Conservation (phyloP, 2,797 vertebrate species). For the Philypnodon macrostomus region DNA sequence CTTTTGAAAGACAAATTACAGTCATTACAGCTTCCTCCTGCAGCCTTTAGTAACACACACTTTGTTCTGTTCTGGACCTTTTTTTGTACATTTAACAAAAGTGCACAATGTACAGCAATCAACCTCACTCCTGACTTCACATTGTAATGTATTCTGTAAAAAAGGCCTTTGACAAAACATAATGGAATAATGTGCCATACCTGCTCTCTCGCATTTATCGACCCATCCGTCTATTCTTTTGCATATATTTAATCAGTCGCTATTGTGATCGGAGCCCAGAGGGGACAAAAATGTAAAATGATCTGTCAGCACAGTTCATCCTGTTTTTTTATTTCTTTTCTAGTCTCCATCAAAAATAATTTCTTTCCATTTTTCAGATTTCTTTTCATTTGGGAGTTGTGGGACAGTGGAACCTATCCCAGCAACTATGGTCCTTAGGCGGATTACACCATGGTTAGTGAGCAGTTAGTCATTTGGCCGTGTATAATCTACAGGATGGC, state of each 20-base stretch:
- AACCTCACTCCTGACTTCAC: not conserved
- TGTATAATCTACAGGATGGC: too few relatives aligned
- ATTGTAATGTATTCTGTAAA: not conserved
- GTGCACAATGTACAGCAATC: not conserved
- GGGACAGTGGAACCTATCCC: too few relatives aligned
- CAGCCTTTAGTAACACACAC: not conserved
- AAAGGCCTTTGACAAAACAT: not conserved
- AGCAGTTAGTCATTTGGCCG: too few relatives aligned
- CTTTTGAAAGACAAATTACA: not conserved
- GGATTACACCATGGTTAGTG: too few relatives aligned
- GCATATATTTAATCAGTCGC: not conserved
- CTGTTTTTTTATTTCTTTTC: slow-evolving; percentile 20
- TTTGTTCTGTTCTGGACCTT: not conserved
- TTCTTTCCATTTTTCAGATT: too few relatives aligned
- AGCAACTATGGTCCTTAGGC: too few relatives aligned
- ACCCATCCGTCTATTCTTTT: not conserved
- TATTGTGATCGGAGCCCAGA: not conserved
- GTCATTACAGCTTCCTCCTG: not conserved
- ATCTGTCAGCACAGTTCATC: slow-evolving; percentile 3
- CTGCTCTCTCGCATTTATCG: too few relatives aligned
- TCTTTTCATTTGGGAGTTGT: too few relatives aligned
- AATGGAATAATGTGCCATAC: slow-evolving; percentile 2
- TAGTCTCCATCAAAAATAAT: slow-evolving; percentile 26
- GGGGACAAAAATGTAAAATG: not conserved
- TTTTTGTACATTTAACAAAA: not conserved